A percentile compares a stretch with the other conserved stretches of the same genome.
phyloP scores from a whole-genome alignment of 2,113 vertebrate genomes.

The Laticauda colubrina region DNA sequence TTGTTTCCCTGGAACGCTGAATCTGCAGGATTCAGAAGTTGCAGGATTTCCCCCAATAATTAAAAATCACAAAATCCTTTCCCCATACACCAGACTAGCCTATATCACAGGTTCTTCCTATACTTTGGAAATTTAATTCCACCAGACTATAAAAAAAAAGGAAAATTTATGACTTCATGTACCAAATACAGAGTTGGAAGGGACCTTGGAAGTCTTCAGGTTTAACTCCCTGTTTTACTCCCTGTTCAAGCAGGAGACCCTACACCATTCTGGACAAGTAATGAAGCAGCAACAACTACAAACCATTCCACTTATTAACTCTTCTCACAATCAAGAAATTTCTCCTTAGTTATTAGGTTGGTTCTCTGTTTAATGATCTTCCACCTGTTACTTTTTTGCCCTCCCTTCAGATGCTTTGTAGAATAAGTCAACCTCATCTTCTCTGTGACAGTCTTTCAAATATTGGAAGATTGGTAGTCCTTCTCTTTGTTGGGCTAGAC shows the following conservation, averaged over 20 bases:
- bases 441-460: not conserved
- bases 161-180: not conserved
- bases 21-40: too few species aligned
- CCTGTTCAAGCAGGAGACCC: not conserved
- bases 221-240: not conserved
- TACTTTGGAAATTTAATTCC: not conserved
- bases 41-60: too few species aligned
- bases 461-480: too few species aligned
- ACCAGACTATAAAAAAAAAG: not conserved
- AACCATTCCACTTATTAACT: not conserved
- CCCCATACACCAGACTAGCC: too few species aligned
- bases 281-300: not conserved
- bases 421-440: not conserved
- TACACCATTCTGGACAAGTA: not conserved
- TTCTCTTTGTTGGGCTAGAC: too few species aligned
- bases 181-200: not conserved
- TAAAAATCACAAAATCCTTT: too few species aligned
- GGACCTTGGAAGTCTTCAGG: not conserved
- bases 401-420: not conserved
- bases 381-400: not conserved
- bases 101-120: not conserved
- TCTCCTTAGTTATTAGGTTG: not conserved
- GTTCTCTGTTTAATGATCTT: not conserved
- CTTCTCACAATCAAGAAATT: not conserved
- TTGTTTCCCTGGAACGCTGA: too few species aligned